Percentiles rank a stretch among this genome's conserved stretches.
Conservation (phyloP, 2,797 vertebrate species). For the Ctenopoma kingsleyae region DNA sequence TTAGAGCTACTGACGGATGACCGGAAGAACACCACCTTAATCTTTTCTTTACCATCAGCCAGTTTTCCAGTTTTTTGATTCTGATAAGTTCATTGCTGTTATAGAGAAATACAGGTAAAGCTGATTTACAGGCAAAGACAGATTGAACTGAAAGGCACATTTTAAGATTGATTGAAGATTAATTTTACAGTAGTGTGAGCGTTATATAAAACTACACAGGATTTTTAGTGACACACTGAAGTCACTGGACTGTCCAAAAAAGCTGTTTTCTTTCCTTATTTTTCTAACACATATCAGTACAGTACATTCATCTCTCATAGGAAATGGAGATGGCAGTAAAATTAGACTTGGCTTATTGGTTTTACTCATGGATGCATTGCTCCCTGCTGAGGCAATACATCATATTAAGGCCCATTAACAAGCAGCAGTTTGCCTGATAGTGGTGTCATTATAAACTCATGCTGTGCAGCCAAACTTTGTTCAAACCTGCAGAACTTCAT, state of each 20-base stretch:
- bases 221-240: background rate
- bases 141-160: too few relatives aligned
- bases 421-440: slow-evolving; percentile 11
- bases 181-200: background rate
- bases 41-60: background rate
- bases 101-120: background rate
- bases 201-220: background rate
- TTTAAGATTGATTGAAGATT: background rate
- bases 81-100: background rate
- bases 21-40: slow-evolving; percentile 8
- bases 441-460: slow-evolving; percentile 33
- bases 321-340: slow-evolving; percentile 34
- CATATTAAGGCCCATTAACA: slow-evolving; percentile 44
- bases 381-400: slow-evolving; percentile 34
- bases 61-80: slow-evolving; percentile 12
- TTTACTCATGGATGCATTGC: slow-evolving; percentile 10
- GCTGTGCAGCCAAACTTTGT: slow-evolving; percentile 34
- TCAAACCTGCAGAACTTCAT: slow-evolving; percentile 27
- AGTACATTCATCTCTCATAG: slow-evolving; percentile 11
- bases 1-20: slow-evolving; percentile 20
- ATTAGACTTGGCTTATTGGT: slow-evolving; percentile 36
- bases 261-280: slow-evolving; percentile 5
- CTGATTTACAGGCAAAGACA: too few relatives aligned
- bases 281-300: background rate
- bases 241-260: background rate